Evolutionary conservation across 35 echinoderm and acorn worm species (phyloP).

Genomic region (Eucidaris tribuloides): DNA sequence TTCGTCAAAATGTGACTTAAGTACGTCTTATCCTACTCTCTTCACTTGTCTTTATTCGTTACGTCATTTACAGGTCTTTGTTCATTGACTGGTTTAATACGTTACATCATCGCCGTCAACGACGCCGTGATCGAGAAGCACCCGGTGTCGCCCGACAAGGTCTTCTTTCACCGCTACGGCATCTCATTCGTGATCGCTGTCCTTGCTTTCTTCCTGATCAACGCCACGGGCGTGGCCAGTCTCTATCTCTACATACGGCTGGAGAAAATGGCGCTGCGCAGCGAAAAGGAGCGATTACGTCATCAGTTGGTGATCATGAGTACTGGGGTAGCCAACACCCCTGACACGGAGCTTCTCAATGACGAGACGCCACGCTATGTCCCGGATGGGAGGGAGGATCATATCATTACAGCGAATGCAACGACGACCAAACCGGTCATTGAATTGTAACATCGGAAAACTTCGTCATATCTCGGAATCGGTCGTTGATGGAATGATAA

Average conservation of each 20-base stretch:
- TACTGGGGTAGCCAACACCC: slow-evolving; percentile 10
- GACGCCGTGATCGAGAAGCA: slow-evolving; percentile 76
- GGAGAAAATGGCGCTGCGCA: slow-evolving; percentile 59
- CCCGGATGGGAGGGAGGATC: not conserved
- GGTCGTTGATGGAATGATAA: too few species aligned
- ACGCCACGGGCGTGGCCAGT: slow-evolving; percentile 52
- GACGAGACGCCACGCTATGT: not conserved
- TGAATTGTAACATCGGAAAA: too few species aligned
- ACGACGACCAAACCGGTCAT: too few species aligned
- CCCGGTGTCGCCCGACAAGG: slow-evolving; percentile 41
- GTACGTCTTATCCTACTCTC: not conserved
- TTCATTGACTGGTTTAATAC: slow-evolving; percentile 57
- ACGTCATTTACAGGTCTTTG: slow-evolving; percentile 31
- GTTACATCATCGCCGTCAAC: slow-evolving; percentile 66
- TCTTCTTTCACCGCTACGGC: slow-evolving; percentile 30
- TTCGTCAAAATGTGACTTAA: not conserved
- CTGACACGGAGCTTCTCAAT: slow-evolving; percentile 13
- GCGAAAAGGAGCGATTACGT: slow-evolving; percentile 59
- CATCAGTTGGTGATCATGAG: slow-evolving; percentile 44
- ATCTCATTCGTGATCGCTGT: slow-evolving; percentile 65
- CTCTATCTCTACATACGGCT: slow-evolving; percentile 70
- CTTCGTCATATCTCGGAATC: too few species aligned
- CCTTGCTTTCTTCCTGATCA: slow-evolving; percentile 49
- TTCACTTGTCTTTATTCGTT: too few species aligned
- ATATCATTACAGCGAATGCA: too few species aligned